phyloP scores from a whole-genome alignment of 2,888 invertebrate genomes.

The Nephrocerus scutellatus region DNA sequence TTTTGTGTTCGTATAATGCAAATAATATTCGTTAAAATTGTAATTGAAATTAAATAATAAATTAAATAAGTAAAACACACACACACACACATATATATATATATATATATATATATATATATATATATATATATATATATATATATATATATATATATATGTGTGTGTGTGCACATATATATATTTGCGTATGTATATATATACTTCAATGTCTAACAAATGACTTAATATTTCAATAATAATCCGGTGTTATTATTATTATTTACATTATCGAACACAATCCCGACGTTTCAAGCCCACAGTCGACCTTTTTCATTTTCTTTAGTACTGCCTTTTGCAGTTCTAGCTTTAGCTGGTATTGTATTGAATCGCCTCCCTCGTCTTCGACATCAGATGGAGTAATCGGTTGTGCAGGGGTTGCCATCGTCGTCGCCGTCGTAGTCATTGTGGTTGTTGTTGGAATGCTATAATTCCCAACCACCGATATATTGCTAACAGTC shows the following conservation, averaged over 20 bases:
- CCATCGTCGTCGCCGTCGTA: neutral
- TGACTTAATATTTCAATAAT: too few relatives aligned
- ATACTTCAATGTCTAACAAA: too few relatives aligned
- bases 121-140: too few relatives aligned
- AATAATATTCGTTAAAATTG: too few relatives aligned
- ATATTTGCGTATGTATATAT: too few relatives aligned
- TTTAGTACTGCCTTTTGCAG: constrained; percentile 61
- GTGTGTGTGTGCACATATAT: too few relatives aligned
- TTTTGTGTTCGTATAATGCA: too few relatives aligned
- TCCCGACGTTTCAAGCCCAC: constrained; percentile 75
- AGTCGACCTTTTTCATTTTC: constrained; percentile 62
- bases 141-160: too few relatives aligned
- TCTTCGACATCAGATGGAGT: constrained; percentile 26
- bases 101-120: too few relatives aligned
- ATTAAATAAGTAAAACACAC: too few relatives aligned
- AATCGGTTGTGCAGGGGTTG: neutral
- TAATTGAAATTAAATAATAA: too few relatives aligned
- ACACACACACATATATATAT: too few relatives aligned
- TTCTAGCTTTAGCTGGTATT: constrained; percentile 56
- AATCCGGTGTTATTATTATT: constrained; percentile 21
- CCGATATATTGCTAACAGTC: constrained; percentile 11
- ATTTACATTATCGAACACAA: constrained; percentile 77
- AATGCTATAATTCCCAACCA: constrained; percentile 20
- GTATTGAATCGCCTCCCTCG: constrained; percentile 23
- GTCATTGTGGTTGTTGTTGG: neutral